A percentile compares a stretch with the other conserved stretches of the same genome.
These are phyloP conservation scores for Plecturocebus donacophilus DNA, from an alignment of 2,113 vertebrate genomes.

Conservation along the genomic window DNA sequence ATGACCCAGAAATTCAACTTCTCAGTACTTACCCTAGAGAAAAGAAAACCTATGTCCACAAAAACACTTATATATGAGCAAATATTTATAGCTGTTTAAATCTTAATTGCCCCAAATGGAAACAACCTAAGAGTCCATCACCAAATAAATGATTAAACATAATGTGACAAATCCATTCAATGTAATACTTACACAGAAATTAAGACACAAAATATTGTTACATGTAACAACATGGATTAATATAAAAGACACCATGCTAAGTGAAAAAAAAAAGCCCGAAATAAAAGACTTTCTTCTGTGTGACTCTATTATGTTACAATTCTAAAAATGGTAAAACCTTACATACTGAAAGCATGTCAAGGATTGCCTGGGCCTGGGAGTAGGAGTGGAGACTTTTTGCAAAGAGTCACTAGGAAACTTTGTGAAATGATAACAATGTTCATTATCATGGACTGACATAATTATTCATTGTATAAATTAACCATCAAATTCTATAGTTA, in stretches of 20 bases:
- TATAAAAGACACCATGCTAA: neutral
- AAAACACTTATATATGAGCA: neutral
- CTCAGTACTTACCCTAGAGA: neutral
- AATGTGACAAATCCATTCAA: neutral
- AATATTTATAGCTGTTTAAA: neutral
- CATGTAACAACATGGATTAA: neutral
- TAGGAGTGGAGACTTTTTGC: neutral
- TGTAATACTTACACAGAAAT: neutral
- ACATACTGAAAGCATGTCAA: neutral
- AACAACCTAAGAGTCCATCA: neutral
- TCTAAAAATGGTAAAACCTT: neutral
- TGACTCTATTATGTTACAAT: neutral
- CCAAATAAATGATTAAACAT: neutral
- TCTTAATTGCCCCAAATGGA: neutral
- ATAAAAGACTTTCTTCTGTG: neutral
- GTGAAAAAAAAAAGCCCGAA: neutral
- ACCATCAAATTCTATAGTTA: neutral
- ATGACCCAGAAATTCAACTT: neutral
- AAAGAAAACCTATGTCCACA: neutral
- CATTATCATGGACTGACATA: neutral
- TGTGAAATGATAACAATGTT: neutral
- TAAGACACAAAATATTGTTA: neutral
- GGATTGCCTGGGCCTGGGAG: neutral
- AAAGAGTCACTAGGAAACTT: neutral
- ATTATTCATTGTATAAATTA: neutral